Conservation (phyloP, 2,797 vertebrate genomes). For the Hybognathus amarus region DNA sequence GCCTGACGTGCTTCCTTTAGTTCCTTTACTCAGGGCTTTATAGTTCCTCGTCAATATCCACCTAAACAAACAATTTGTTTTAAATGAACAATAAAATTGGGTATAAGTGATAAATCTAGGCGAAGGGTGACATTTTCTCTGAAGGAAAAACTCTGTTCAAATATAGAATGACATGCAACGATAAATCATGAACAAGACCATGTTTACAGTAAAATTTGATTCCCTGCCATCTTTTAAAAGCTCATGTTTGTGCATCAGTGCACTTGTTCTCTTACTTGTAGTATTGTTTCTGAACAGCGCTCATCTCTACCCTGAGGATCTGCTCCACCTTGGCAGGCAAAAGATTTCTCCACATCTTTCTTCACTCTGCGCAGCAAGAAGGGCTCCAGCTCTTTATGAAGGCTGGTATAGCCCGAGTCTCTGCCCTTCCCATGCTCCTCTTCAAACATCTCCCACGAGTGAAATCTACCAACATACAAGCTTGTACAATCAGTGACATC, state of each 20-base stretch:
- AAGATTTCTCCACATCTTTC: constrained; percentile 98
- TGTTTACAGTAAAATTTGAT: neutral
- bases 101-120: neutral
- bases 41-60: constrained; percentile 99
- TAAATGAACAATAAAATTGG: neutral
- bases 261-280: constrained; percentile 75
- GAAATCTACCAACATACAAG: constrained; percentile 81
- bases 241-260: neutral
- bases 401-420: constrained; percentile 95
- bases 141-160: neutral
- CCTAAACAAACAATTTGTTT: constrained; percentile 66
- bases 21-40: constrained; percentile 97
- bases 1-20: constrained; percentile 97
- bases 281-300: constrained; percentile 93
- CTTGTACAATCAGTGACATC: neutral
- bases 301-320: constrained; percentile 98
- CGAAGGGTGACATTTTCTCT: neutral
- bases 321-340: constrained; percentile 98
- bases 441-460: constrained; percentile 97
- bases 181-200: neutral
- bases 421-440: constrained; percentile 96
- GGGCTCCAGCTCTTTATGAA: constrained; percentile 97
- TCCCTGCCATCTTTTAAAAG: neutral
- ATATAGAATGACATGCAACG: neutral
- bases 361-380: constrained; percentile 96